Evolutionary conservation across 2,888 invertebrate species (phyloP), one percentile per base, ranked within the genome.

Genomic region (Trypoxylon attenuatum): DNA sequence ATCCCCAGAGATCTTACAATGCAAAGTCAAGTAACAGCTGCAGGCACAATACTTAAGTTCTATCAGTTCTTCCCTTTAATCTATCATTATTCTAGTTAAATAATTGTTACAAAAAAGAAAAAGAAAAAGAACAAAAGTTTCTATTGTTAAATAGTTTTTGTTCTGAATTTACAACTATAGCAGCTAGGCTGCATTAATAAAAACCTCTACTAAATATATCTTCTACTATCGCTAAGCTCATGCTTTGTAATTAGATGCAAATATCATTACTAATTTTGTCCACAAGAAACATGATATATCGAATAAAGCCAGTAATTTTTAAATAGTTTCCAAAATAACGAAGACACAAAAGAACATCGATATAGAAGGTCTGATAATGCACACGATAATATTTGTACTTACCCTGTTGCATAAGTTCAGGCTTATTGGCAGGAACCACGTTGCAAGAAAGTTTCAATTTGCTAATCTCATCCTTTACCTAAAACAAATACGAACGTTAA

Each of bases 401-500:
- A 81, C 80, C 27, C 63, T 61, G 59, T 22, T 47, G 22, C 5
- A 33, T 29, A 39, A 21, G 2, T 39, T 39, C 6, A 42, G 25
- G 1, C 42, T 56, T 63, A 13, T 63, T 73, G n/a, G 60, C 69
- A 19, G 57, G 18, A 22, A 66, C 64, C 27, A 55, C 39, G 61
- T 69, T 75, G 16, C 73, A 67, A 1, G 64, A 53, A 19, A 71
- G 67, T 53, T 84, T 85, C 10, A 81, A 5, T 41, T 76, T 80
- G 2, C 77, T 68, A 10, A 82, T 38, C 29, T 86, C 83, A 13
- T 69, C 74, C 46, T 79, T 79, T 8, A 78, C 45, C 85, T 86
- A 38, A 6, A 73, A 77, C 45, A 39, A 16, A 18, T 19, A 5
- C 16, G n/a, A 3, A 39, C 10, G 25, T 23, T 41, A 45, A 21